phyloP scores from a whole-genome alignment of 2,113 vertebrate species.

The Tragelaphus scriptus region DNA sequence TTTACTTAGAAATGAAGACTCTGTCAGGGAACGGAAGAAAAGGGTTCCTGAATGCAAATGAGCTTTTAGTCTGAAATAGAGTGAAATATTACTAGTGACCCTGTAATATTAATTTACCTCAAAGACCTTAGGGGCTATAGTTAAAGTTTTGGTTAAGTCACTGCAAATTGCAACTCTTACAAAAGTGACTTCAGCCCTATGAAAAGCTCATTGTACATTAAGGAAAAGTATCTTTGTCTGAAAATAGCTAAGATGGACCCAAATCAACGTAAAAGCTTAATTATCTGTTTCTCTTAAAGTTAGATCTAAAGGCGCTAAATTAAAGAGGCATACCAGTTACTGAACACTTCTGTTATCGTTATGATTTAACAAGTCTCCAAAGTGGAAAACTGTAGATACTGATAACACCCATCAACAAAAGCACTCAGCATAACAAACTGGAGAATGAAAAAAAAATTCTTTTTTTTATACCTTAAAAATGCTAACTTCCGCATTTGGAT shows the following conservation, averaged over 20 bases:
- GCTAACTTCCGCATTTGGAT: not conserved
- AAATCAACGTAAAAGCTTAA: not conserved
- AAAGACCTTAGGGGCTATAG: not conserved
- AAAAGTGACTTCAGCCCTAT: constrained; percentile 13
- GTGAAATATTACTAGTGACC: not conserved
- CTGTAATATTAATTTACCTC: not conserved
- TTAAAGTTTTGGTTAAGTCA: constrained; percentile 36
- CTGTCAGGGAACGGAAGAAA: not conserved
- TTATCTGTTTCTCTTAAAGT: constrained; percentile 27
- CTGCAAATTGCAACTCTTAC: not conserved
- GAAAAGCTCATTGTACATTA: not conserved
- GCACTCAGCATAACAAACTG: not conserved
- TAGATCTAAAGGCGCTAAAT: not conserved
- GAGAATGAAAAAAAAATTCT: not conserved
- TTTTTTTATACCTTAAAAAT: constrained; percentile 10
- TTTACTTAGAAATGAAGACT: not conserved
- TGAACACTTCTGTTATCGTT: not conserved
- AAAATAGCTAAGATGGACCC: not conserved
- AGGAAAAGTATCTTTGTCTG: constrained; percentile 10
- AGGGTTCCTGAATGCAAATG: not conserved
- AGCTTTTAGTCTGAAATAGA: constrained; percentile 28
- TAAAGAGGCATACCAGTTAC: constrained; percentile 15
- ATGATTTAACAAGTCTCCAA: not conserved
- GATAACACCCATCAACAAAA: not conserved
- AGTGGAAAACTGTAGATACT: not conserved